Conservation (phyloP, 2,113 vertebrate genomes). For the Burhinus bistriatus region DNA sequence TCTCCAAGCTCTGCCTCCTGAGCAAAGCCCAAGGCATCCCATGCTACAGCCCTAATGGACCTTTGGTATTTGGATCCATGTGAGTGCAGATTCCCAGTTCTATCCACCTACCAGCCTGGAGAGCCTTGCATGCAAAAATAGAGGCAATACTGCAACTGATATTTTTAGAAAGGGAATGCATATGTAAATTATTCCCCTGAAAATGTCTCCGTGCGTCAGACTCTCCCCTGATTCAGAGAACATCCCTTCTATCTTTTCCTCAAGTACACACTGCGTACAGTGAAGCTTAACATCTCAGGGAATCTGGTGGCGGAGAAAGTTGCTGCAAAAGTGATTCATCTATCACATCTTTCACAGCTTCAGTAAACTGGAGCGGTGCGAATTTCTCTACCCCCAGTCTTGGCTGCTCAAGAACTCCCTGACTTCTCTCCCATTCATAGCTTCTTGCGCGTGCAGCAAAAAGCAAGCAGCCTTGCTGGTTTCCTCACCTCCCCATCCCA, state of each 20-base stretch:
- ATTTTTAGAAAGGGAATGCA: slow-evolving; percentile 67
- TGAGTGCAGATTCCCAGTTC: not conserved
- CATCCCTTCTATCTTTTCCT: slow-evolving; percentile 61
- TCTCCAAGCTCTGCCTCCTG: not conserved
- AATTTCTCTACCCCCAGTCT: slow-evolving; percentile 2
- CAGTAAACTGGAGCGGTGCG: not conserved
- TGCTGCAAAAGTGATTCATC: slow-evolving; percentile 62
- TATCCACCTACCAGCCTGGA: not conserved
- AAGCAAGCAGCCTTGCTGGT: not conserved
- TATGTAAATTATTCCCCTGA: slow-evolving; percentile 64
- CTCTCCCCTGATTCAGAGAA: slow-evolving; percentile 53
- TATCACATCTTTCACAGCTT: slow-evolving; percentile 53
- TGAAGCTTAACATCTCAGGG: not conserved
- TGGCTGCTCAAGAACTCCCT: not conserved
- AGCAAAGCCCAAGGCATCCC: not conserved
- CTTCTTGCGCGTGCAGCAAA: fast-evolving
- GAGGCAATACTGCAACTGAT: slow-evolving; percentile 41
- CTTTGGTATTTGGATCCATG: not conserved
- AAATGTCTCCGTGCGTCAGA: slow-evolving; percentile 63
- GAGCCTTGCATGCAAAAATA: slow-evolving; percentile 14
- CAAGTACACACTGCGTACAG: slow-evolving; percentile 12
- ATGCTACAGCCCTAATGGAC: not conserved
- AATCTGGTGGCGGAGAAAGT: not conserved
- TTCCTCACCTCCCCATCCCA: not conserved
- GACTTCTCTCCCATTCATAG: not conserved